Percentiles rank a stretch among this genome's conserved stretches.
Evolutionary conservation across 2,888 invertebrate species (phyloP).

Genomic region (Thera obeliscata): DNA sequence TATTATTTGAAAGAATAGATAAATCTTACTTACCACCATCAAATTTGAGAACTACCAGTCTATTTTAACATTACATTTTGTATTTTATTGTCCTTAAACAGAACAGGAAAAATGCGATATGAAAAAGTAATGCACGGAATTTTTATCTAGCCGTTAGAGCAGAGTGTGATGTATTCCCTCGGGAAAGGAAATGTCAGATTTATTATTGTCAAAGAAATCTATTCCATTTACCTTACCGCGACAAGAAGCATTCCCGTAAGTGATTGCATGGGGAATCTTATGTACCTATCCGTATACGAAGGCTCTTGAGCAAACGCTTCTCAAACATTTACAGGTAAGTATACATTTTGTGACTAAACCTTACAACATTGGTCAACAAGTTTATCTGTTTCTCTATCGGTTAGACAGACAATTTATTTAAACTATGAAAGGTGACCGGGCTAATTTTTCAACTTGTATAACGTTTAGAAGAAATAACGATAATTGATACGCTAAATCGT

Average conservation of each 20-base stretch:
- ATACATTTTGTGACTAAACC: not conserved
- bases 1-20: no score
- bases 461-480: no score
- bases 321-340: not conserved
- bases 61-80: no score
- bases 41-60: no score
- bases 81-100: not conserved
- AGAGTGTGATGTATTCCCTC: conserved; percentile 10
- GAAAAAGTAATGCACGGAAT: conserved; percentile 1
- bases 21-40: no score
- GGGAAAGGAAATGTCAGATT: conserved; percentile 8
- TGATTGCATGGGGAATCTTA: not conserved
- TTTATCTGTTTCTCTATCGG: not conserved
- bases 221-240: not conserved
- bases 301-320: not conserved
- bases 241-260: not conserved
- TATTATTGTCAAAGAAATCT: conserved; percentile 8
- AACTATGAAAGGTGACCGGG: no score
- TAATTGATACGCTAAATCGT: no score
- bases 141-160: conserved; percentile 3
- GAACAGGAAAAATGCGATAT: not conserved
- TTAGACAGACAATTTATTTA: no score
- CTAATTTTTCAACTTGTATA: no score
- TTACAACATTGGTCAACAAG: not conserved
- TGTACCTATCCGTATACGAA: not conserved